Conservation (phyloP, 2,888 invertebrate genomes). For the Eueremaeus valkanovi region DNA sequence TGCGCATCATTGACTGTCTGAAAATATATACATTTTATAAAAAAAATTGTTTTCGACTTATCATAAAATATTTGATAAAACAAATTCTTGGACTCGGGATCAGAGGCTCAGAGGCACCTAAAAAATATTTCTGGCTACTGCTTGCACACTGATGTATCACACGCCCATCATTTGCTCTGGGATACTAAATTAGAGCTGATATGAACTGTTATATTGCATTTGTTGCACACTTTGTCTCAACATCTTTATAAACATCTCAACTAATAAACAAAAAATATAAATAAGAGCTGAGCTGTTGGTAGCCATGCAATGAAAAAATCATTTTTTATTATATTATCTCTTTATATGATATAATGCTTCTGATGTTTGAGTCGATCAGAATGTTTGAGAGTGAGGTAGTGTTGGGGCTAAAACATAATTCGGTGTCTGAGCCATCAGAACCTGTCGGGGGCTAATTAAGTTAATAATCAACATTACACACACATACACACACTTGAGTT, state of each 20-base stretch:
- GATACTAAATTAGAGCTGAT: neutral
- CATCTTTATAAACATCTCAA: neutral
- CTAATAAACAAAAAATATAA: neutral
- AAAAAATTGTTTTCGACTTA: neutral
- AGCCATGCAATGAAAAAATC: neutral
- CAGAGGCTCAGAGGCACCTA: too few relatives aligned
- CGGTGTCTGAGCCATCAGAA: neutral
- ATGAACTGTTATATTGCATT: neutral
- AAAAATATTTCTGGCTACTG: neutral
- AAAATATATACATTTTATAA: neutral
- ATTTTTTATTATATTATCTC: neutral
- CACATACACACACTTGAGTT: neutral
- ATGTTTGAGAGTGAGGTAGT: neutral
- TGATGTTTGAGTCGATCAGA: neutral
- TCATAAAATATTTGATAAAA: neutral
- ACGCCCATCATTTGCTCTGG: neutral
- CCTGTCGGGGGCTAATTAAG: constrained; percentile 14
- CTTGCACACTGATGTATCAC: neutral
- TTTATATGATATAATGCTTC: neutral
- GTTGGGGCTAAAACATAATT: neutral
- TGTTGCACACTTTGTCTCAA: neutral
- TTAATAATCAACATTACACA: neutral
- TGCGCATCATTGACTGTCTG: neutral
- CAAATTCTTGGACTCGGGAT: neutral
- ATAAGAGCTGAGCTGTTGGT: too few relatives aligned